Evolutionary conservation across 2,797 vertebrate species (phyloP), one percentile per base, ranked within the genome.

Genomic region (Crocodylus rhombifer): DNA sequence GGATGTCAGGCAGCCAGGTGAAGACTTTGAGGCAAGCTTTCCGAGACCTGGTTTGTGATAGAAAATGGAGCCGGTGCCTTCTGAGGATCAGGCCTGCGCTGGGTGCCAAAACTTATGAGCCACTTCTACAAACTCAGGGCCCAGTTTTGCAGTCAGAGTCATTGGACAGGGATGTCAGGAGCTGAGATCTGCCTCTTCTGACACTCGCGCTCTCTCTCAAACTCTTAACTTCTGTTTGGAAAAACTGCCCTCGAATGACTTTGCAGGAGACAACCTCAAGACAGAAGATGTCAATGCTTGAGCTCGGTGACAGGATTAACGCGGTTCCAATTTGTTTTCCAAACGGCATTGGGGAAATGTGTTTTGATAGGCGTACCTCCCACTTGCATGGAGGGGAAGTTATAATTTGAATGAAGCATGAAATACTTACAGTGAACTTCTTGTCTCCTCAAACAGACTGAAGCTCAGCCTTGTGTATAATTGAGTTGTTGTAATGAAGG

Each of bases 391-490:
- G 63, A 79, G 77, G 63, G 80, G 78, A 87, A 56, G 76, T 20
- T 84, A 69, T 76, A 60, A 64, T 5, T 51, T 76, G 93, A 93
- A 93, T 3, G 1, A 28, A 95, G 93, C 86, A 21, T 23, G 26
- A 55, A 94, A 93, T 75, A 61, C 87, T 96, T 23, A 1, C 10
- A 14, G 80, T 26, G 11, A 95, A 85, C 86, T 89, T 18, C 88
- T 86, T 64, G 90, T 95, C 92, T 96, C 76, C 0, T 1, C 0
- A 63, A 94, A 92, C 3, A 21, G 33, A 26, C 83, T 74, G 79
- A 86, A 95, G 96, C 95, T 97, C 95, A 97, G 89, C 95, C 96
- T 97, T 60, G n/a, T 95, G 95, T 67, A 91, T 97, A 97, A 97
- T 97, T 97, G 96, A 95, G 95, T 96, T 95, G 94, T 90, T 93